Base-by-base conservation (phyloP, 2,797 vertebrate species). In the Lateolabrax maculatus region DNA sequence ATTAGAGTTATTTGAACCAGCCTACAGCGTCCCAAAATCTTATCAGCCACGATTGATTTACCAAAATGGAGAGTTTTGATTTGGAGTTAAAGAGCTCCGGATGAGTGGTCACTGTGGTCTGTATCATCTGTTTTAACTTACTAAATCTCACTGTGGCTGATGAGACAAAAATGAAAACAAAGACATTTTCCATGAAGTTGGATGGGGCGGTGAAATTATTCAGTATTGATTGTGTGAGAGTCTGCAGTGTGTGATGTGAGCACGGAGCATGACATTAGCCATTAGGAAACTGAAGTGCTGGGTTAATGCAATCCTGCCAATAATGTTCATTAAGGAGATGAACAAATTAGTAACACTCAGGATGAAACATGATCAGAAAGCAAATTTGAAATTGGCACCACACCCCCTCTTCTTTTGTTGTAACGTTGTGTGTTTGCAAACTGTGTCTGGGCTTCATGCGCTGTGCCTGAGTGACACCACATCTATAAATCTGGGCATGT, bases 311-410 rank as follows among this genome's bases (percentile, higher is more conserved):
- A 78, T 68, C 63, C 86, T 86, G 90, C 84, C 91, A 89, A 88
- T 89, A 90, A 81, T 66, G 70, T 89, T 91, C 91, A 92, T 91
- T 92, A 93, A 85, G 78, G 75, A 87, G 87, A 92, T 81, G 83
- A 90, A 87, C 60, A 77, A 89, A 90, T 90, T 75, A 88, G 88
- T 46, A 65, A 83, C n/a, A 25, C 83, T 88, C 74, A 12, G 51
- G 58, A 79, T 75, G 80, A 84, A 84, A 70, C 82, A 86, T 80
- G 89, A 88, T 83, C 82, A 55, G 84, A 73, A 69, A 85, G 81
- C 87, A 68, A 53, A 90, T 87, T 29, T 79, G 43, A 58, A 62
- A 75, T 52, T 71, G 57, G 49, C 63, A 39, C 49, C 55, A 11
- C 12, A 21, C 25, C 12, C 37, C 5, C 12, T n/a, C 27, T 25